Evolutionary conservation across 2,113 vertebrate genomes (phyloP).

Genomic region (Dipodomys spectabilis): DNA sequence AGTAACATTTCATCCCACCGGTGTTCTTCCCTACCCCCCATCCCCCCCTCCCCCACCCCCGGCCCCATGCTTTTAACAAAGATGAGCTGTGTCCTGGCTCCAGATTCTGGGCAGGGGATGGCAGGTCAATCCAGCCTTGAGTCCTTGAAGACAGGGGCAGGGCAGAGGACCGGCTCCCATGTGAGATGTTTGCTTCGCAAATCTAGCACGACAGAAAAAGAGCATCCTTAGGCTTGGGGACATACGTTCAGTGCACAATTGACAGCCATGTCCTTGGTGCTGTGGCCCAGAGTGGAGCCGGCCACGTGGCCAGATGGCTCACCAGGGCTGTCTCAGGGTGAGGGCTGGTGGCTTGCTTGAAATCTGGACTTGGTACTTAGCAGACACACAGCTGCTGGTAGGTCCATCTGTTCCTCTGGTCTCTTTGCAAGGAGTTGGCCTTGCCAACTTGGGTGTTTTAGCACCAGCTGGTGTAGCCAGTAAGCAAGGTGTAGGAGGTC

Average conservation of each 20-base stretch:
- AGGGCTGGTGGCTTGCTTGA: too few relatives aligned
- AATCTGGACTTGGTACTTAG: too few relatives aligned
- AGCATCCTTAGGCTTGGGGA: background rate
- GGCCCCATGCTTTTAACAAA: background rate
- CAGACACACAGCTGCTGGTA: too few relatives aligned
- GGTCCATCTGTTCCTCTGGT: background rate
- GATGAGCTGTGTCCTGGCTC: constrained; percentile 36
- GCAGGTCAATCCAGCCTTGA: background rate
- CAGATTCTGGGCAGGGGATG: background rate
- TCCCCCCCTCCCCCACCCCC: too few relatives aligned
- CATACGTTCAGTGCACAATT: background rate
- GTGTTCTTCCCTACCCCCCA: background rate
- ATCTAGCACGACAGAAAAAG: fast-evolving
- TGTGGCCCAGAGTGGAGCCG: background rate
- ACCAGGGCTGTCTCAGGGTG: background rate
- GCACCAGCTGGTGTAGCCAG: background rate
- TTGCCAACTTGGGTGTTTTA: too few relatives aligned
- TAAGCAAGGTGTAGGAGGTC: background rate
- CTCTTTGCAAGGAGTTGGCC: background rate
- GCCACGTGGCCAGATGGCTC: fast-evolving
- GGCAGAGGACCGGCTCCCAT: background rate
- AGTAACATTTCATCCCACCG: constrained; percentile 24
- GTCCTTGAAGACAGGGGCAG: background rate
- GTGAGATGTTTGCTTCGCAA: background rate
- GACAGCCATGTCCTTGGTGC: background rate